Evolutionary conservation across 2,888 invertebrate genomes (phyloP), one percentile per base, ranked within the genome.

Genomic region (Laspeyria flexula): DNA sequence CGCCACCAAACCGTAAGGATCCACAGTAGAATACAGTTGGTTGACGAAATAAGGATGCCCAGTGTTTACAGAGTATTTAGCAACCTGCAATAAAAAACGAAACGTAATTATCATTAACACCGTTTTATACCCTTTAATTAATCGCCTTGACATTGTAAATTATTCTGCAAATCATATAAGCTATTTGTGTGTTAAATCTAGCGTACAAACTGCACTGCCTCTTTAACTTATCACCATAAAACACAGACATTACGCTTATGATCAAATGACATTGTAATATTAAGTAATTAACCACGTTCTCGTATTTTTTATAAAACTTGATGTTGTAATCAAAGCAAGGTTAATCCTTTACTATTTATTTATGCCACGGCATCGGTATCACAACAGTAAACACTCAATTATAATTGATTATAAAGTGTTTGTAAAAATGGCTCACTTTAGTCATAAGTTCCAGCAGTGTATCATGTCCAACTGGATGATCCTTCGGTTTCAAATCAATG

Each of bases 31-130:
- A 83, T 96, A 98, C 10, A 98, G 88, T 81, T 98, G 97, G 84
- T 98, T 98, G 21, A 97, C 95, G 81, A 98, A 98, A 79, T 96
- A 96, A 0, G 97, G 97, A 82, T 97, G 97, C 0, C 96, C 97
- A 0, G 97, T 97, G 86, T 97, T 98, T 0, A 98, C 97, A 34
- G 97, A 97, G 89, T 96, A 97, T 25, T 95, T 94, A 13, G 91
- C 86, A 12, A 92, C 86, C 92, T 92, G 76, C 39, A 35, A 42
- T 27, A 37, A 3, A 35, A 7, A 46, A 31, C 7, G 29, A 7
- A 46, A 31, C 7, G 29, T 10, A 7, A 18, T 34, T 4, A 37
- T 2, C 11, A 10, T 37, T 21, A 7, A 13, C 31, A 12, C 5
- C 6, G 7, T 1, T 6, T 12, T 12, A 4, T n/a, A 21, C 37